Percentiles rank a stretch among this genome's conserved stretches.
phyloP scores from a whole-genome alignment of 2,888 invertebrate genomes.

The Amblyteles armatorius region DNA sequence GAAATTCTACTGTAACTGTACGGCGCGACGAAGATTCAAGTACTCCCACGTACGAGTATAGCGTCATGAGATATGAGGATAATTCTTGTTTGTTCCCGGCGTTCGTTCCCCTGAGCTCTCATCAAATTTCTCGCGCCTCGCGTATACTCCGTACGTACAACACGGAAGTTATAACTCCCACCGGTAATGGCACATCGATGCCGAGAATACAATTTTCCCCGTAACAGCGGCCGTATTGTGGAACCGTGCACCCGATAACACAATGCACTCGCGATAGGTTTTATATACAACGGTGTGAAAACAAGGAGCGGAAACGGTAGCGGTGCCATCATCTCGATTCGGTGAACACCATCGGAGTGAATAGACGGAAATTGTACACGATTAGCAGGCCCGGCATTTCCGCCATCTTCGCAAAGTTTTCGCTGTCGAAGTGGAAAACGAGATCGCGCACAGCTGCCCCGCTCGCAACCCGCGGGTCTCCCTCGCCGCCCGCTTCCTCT shows the following conservation, averaged over 20 bases:
- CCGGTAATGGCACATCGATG: slow-evolving; percentile 24
- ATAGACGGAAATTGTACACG: slow-evolving; percentile 26
- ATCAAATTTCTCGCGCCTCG: slow-evolving; percentile 31
- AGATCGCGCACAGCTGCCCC: slow-evolving; percentile 3
- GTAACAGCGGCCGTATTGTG: slow-evolving; percentile 33
- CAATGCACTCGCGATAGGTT: background rate
- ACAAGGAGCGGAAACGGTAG: background rate
- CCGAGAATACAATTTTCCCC: slow-evolving; percentile 30
- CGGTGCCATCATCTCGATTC: slow-evolving; percentile 29
- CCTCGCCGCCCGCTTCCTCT: background rate
- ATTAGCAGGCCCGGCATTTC: slow-evolving; percentile 16
- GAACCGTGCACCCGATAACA: background rate
- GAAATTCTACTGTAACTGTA: slow-evolving; percentile 9
- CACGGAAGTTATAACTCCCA: slow-evolving; percentile 16
- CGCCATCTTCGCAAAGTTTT: slow-evolving; percentile 29
- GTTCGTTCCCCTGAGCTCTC: slow-evolving; percentile 18
- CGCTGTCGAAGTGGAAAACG: slow-evolving; percentile 44
- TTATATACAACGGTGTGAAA: slow-evolving; percentile 16
- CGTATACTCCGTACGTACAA: background rate
- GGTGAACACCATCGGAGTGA: slow-evolving; percentile 24
- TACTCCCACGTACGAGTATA: background rate
- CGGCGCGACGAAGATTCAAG: slow-evolving; percentile 24
- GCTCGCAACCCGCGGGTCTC: slow-evolving; percentile 12
- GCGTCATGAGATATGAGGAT: slow-evolving; percentile 9
- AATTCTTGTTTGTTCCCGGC: slow-evolving; percentile 41